Evolutionary conservation across 2,113 vertebrate genomes (phyloP).

Genomic region (Nothobranchius kuhntae): DNA sequence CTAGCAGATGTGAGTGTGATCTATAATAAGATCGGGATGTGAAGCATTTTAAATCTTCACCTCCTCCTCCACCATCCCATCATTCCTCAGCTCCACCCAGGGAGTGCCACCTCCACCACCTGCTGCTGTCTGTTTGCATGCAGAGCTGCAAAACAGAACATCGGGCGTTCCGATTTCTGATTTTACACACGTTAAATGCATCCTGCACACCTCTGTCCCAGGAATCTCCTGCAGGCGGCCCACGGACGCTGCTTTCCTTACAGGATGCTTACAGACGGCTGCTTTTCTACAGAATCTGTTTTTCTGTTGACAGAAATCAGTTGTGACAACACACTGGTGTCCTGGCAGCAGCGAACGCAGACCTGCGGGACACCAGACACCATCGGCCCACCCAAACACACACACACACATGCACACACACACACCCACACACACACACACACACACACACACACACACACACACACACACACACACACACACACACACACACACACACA

Average conservation of each 20-base stretch:
- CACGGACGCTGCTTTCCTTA: too few species aligned
- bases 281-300: background rate
- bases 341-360: background rate
- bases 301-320: background rate
- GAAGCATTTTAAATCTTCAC: slow-evolving; percentile 61
- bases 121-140: slow-evolving; percentile 51
- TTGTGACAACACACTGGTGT: background rate
- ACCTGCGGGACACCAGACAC: slow-evolving; percentile 58
- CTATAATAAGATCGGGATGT: slow-evolving; percentile 61
- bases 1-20: slow-evolving; percentile 55
- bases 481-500: slow-evolving; percentile 17
- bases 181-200: too few species aligned
- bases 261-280: too few species aligned
- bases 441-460: slow-evolving; percentile 7
- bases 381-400: slow-evolving; percentile 45
- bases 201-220: too few species aligned
- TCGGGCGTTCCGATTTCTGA: too few species aligned
- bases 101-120: slow-evolving; percentile 62
- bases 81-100: slow-evolving; percentile 50
- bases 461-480: slow-evolving; percentile 10
- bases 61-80: slow-evolving; percentile 38
- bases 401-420: slow-evolving; percentile 49
- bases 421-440: slow-evolving; percentile 8
- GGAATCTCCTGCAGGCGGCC: too few species aligned
- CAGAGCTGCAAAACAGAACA: too few species aligned